phyloP scores from a whole-genome alignment of 2,888 invertebrate genomes.

The Acanthopleura granulata region DNA sequence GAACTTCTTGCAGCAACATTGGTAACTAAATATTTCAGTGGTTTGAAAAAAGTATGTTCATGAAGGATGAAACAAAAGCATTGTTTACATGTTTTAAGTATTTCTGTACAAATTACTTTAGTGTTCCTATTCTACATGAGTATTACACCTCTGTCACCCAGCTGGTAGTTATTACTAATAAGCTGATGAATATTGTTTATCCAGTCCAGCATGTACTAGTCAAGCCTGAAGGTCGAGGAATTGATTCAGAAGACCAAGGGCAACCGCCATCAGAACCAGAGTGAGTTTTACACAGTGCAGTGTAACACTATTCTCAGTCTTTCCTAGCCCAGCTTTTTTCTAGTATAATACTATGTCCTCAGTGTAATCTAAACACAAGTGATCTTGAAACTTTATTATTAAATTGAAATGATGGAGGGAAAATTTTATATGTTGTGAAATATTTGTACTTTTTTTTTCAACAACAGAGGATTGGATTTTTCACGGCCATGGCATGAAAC shows the following conservation, averaged over 20 bases:
- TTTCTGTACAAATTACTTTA: too few relatives aligned
- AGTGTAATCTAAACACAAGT: too few relatives aligned
- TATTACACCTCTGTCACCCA: too few relatives aligned
- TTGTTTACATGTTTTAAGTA: too few relatives aligned
- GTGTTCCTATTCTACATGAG: too few relatives aligned
- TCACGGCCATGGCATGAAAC: slow-evolving; percentile 68
- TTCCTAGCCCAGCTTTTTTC: neutral
- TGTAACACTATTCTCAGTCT: too few relatives aligned
- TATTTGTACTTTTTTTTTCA: too few relatives aligned
- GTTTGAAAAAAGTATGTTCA: neutral
- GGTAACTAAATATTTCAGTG: neutral
- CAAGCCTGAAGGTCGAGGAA: slow-evolving; percentile 65
- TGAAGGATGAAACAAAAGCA: neutral
- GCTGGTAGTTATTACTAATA: too few relatives aligned
- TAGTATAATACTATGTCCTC: neutral
- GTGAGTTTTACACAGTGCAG: slow-evolving; percentile 40
- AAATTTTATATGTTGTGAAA: too few relatives aligned
- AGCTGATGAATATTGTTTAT: neutral
- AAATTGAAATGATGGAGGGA: too few relatives aligned
- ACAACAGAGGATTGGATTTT: slow-evolving; percentile 63
- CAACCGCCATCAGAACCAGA: slow-evolving; percentile 63
- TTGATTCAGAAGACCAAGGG: slow-evolving; percentile 64
- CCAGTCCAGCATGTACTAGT: slow-evolving; percentile 67
- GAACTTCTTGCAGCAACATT: neutral
- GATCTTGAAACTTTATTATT: too few relatives aligned